Conservation (phyloP, 2,113 vertebrate species). For the Narcine bancroftii region DNA sequence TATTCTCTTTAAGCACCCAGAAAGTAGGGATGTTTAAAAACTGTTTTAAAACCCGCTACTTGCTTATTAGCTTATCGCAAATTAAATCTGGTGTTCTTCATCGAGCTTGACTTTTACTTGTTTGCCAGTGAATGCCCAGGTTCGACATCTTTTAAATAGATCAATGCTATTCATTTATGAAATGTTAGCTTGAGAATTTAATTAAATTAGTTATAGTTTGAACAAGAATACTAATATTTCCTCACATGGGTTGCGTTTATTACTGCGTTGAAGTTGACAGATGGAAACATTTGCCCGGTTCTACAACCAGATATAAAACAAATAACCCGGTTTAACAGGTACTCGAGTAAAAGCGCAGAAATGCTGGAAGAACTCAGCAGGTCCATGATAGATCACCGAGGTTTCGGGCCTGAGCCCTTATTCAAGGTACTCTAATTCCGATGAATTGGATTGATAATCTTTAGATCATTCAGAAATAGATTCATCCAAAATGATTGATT, state of each 20-base stretch:
- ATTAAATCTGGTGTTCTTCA: background rate
- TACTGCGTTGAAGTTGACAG: background rate
- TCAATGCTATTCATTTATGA: background rate
- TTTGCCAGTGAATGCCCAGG: background rate
- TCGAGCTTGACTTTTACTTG: background rate
- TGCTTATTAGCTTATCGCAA: constrained; percentile 57
- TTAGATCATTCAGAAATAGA: background rate
- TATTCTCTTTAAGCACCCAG: constrained; percentile 43
- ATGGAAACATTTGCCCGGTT: background rate
- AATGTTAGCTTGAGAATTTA: background rate
- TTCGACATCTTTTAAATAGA: no score
- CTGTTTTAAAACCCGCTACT: constrained; percentile 40
- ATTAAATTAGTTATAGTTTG: background rate
- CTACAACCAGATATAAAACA: background rate
- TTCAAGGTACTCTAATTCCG: no score
- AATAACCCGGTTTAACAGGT: background rate
- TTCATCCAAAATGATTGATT: background rate
- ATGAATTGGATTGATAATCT: background rate
- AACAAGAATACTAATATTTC: background rate
- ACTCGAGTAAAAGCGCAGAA: no score
- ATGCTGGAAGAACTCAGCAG: no score
- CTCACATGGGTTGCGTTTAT: background rate
- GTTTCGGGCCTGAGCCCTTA: no score
- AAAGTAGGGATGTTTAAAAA: constrained; percentile 45
- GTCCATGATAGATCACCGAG: no score